Evolutionary conservation across 2,113 vertebrate genomes (phyloP), one percentile per base, ranked within the genome.

Genomic region (Megaceryle torquata): DNA sequence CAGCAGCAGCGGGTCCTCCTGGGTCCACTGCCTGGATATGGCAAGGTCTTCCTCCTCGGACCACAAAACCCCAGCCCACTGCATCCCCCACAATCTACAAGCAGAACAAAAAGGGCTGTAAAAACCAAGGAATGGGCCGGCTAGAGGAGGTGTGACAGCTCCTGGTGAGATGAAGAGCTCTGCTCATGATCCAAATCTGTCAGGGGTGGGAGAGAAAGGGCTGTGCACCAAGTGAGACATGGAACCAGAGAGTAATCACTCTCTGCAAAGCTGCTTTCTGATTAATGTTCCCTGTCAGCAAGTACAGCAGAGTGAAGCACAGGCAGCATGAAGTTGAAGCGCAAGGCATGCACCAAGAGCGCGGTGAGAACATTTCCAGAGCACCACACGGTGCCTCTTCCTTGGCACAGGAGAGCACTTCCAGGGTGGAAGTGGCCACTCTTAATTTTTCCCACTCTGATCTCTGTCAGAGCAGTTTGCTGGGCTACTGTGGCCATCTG

Each of bases 11-110:
- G 0, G 99, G 98, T 82, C 99, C 98, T 95, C 98, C 98, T 29
- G 98, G 98, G 77, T 99, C 98, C 78, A 99, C 98, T 11, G 98
- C 98, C 93, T 99, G 99, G 75, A 99, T 97, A 75, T 99, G 98
- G 92, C 98, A 99, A 26, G 99, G 98, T 72, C 97, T 97, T 77
- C 92, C 96, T 84, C 99, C 99, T 89, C 98, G 97, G 57, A 99
- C 97, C n/a, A 99, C 98, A 91, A 99, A 98, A 7, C 99, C 99
- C 99, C 99, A 99, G 44, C 98, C 98, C 79, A 99, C 97, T 2
- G 97, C 98, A 46, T 99, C 99, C 29, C 98, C 98, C 43, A 99
- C 97, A n/a, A 99, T 98, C 99, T 99, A 80, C 33, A 82, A 50
- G 31, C 7, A 53, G 53, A 94, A 86, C 11, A 91, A 41, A 50